A percentile compares a stretch with the other conserved stretches of the same genome.
Evolutionary conservation across 2,113 vertebrate species (phyloP).

Genomic region (Neofelis nebulosa): DNA sequence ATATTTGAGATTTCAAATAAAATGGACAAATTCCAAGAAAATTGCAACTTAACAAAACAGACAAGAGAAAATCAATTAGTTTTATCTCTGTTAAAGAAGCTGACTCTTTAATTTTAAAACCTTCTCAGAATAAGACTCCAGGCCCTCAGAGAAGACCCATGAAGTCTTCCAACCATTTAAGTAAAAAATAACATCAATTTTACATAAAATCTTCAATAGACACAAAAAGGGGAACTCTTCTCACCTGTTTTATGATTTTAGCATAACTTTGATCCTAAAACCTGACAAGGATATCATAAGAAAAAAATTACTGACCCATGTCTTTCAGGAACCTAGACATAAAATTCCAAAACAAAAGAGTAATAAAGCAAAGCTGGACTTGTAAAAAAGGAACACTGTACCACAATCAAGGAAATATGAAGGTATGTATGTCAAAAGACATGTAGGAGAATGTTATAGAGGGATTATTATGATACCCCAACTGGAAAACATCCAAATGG

Average conservation of each 20-base stretch:
- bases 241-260: background rate
- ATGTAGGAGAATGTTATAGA: background rate
- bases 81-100: background rate
- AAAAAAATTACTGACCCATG: background rate
- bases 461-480: too few relatives aligned
- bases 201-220: background rate
- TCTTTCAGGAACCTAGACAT: background rate
- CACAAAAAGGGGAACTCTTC: background rate
- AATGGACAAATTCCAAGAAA: background rate
- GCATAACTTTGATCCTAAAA: background rate
- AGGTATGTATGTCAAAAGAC: background rate
- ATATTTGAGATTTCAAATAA: conserved; percentile 28
- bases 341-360: background rate
- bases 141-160: background rate
- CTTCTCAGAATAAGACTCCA: background rate
- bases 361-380: background rate
- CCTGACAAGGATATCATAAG: background rate
- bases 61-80: background rate
- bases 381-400: background rate
- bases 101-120: background rate
- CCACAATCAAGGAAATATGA: background rate
- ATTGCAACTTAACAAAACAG: background rate
- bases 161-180: background rate
- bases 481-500: background rate
- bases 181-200: background rate